Evolutionary conservation across 2,797 vertebrate species (phyloP), one percentile per base, ranked within the genome.

Genomic region (Etheostoma perlongum): DNA sequence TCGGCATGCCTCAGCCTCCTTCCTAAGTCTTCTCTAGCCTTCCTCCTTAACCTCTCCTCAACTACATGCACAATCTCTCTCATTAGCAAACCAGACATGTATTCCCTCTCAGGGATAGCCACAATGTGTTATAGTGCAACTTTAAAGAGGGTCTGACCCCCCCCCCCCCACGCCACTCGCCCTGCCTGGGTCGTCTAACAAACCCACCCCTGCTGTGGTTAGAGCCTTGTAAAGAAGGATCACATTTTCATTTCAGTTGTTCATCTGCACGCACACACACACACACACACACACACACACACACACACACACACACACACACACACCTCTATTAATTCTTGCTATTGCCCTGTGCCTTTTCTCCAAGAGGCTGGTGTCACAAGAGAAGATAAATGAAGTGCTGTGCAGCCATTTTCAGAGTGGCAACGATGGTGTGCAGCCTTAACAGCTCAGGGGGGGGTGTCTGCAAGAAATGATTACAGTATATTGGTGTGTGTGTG

Each of bases 171-270:
- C 33, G 59, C 68, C 48, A 53, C 10, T 76, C 13, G 1, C 57
- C 57, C 81, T 19, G 60, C 81, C 74, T 84, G 73, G 79, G 81
- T 77, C 47, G 40, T 60, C 84, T 74, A 81, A 85, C 86, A 81
- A 83, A 72, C 62, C 75, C 59, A 42, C 77, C 81, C 88, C 82
- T 76, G 81, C 85, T 88, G 84, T 76, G 76, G 57, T 84, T 64
- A 48, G 60, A 85, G 48, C 46, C 81, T 86, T 73, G 52, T 82
- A 82, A 86, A 87, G 88, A 88, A 19, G 18, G 78, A 78, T 87
- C 79, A 61, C 71, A 82, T 89, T 89, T 90, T 85, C 74, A 89
- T 89, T 88, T 85, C 76, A 81, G 61, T 67, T 62, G 10, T 80
- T 74, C 63, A n/a, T 71, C 69, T 53, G 11, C 72, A 27, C 83